Evolutionary conservation across 2,888 invertebrate genomes (phyloP).

Genomic region (Trachelus stipa): DNA sequence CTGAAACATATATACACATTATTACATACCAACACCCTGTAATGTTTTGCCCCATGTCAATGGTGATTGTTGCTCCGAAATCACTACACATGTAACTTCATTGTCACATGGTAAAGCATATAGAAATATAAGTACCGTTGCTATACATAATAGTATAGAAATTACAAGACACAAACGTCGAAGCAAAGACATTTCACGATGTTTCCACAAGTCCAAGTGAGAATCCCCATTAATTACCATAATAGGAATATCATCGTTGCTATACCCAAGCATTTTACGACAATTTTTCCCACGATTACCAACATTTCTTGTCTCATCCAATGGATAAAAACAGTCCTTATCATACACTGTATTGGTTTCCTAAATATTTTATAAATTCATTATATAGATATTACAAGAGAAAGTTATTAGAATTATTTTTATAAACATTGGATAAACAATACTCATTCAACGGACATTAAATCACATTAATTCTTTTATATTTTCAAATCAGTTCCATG

Average conservation of each 20-base stretch:
- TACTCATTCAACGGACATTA: too few species aligned
- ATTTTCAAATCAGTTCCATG: too few species aligned
- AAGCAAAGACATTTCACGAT: slow-evolving; percentile 72
- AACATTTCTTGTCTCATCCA: slow-evolving; percentile 56
- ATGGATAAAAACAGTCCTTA: slow-evolving; percentile 55
- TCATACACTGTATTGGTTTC: slow-evolving; percentile 44
- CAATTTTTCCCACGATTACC: slow-evolving; percentile 48
- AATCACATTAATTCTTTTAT: too few species aligned
- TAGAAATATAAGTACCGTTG: slow-evolving; percentile 79
- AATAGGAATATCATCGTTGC: slow-evolving; percentile 59
- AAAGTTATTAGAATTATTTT: too few species aligned
- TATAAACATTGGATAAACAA: too few species aligned
- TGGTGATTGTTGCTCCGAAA: slow-evolving; percentile 45
- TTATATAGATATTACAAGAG: not conserved
- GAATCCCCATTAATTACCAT: slow-evolving; percentile 56
- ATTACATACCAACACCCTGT: slow-evolving; percentile 62
- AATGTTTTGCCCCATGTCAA: slow-evolving; percentile 64
- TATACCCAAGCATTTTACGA: slow-evolving; percentile 51
- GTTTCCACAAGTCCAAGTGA: slow-evolving; percentile 59
- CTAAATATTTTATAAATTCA: slow-evolving; percentile 31
- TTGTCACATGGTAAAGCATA: slow-evolving; percentile 83
- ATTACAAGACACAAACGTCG: slow-evolving; percentile 77
- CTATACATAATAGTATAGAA: slow-evolving; percentile 78
- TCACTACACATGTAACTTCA: slow-evolving; percentile 73
- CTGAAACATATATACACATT: not conserved